Evolutionary conservation across 2,888 invertebrate species (phyloP), one percentile per base, ranked within the genome.

Genomic region (Scaptomyza tumidula): DNA sequence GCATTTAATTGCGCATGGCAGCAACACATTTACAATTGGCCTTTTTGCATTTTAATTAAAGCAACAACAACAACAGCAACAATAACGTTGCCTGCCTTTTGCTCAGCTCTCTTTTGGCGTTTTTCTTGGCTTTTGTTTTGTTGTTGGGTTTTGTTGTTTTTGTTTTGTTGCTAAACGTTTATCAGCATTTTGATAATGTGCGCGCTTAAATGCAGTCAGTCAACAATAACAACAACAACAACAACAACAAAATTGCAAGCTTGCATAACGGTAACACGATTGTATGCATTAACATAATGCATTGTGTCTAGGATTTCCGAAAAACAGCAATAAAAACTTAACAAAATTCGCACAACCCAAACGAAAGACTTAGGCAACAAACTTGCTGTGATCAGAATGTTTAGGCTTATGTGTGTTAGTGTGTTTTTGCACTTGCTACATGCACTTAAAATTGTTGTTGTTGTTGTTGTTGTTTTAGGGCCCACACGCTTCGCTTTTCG

Each of bases 161-260:
- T 29, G 41, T 55, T 63, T 71, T 71, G 71, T 57, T 68, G 61
- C 63, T 75, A 90, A 90, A 90, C 91, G 90, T 88, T 90, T 90
- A 90, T 90, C 91, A 90, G 87, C 90, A 89, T 87, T 85, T 90
- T 90, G 88, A 90, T 90, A 89, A 90, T 86, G 83, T 82, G 75
- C 75, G 79, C 80, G 86, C 80, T 75, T 78, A 72, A 81, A 71
- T 71, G 81, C 82, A 74, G 57, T 48, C 64, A 66, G 59, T 37
- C 59, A 50, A 24, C 63, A 58, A 19, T 19, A 19, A 9, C 46
- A 49, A 16, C 60, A 54, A 14, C 71, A 59, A 9, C 61, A 64
- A 7, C 62, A 68, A 41, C 45, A 62, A 29, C 45, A 61, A 39
- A 62, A 78, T 46, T 6, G 13, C 5, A 7, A 37, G 70, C 82